Conservation (phyloP, 2,888 invertebrate genomes). For the Cerastis leucographa region DNA sequence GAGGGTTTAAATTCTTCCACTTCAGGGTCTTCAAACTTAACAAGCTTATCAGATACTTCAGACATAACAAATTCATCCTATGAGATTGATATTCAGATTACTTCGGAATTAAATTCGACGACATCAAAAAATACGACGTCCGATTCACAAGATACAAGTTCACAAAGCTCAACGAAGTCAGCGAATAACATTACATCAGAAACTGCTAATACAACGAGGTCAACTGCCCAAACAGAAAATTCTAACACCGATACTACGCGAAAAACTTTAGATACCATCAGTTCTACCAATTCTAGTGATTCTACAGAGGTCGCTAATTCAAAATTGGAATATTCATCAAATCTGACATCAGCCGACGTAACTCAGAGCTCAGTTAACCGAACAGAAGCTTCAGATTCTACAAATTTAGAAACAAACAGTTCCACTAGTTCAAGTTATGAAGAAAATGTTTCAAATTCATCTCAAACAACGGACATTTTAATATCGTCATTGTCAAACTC, state of each 20-base stretch:
- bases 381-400: conserved; percentile 27
- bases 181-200: conserved; percentile 24
- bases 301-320: conserved; percentile 17
- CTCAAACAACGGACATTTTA: conserved; percentile 7
- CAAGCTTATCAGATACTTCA: conserved; percentile 6
- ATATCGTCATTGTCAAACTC: conserved; percentile 36
- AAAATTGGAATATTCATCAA: conserved; percentile 32
- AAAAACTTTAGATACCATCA: neutral
- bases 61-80: conserved; percentile 29
- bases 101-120: conserved; percentile 29
- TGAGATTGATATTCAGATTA: conserved; percentile 4
- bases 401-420: conserved; percentile 4
- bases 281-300: conserved; percentile 40
- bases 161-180: neutral
- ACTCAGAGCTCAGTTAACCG: conserved; percentile 11
- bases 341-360: conserved; percentile 17
- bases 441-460: conserved; percentile 31
- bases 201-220: conserved; percentile 35
- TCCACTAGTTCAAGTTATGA: conserved; percentile 3
- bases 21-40: conserved; percentile 16
- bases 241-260: neutral
- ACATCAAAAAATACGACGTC: conserved; percentile 10
- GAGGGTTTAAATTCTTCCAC: conserved; percentile 14
- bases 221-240: conserved; percentile 16
- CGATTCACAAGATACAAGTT: neutral